Evolutionary conservation across 2,113 vertebrate species (phyloP), one percentile per base, ranked within the genome.

Genomic region (Neomonachus schauinslandi): DNA sequence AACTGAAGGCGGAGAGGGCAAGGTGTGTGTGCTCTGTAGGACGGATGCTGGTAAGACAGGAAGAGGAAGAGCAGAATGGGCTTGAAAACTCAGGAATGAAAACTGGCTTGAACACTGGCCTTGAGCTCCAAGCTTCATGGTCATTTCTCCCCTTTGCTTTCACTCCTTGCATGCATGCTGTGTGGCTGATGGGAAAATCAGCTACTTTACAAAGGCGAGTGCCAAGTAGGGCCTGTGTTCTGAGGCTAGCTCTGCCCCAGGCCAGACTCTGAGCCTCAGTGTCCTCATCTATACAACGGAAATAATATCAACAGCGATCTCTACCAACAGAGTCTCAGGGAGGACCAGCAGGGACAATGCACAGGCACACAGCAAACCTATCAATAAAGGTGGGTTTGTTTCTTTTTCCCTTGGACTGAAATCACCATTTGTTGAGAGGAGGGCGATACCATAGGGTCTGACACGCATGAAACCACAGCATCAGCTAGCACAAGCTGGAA

Each of bases 21-120:
- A 95, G 26, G 61, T 12, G 5, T 89, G 69, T n/a, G 31, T 33
- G 28, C n/a, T 28, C 65, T 91, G 61, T 24, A 82, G 72, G 83
- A 87, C 14, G 24, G 26, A 94, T 86, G 26, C 19, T 65, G 81
- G 90, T 59, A 46, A 46, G 19, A 57, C n/a, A 89, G 33, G 53
- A 93, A 93, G n/a, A 91, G 49, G 49, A 76, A 69, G 57, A 95
- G 33, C 33, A 82, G 28, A 83, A 42, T 26, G 16, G 15, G 69
- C 57, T 61, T 63, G 49, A 76, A 72, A 92, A 87, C 28, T 85
- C 91, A 86, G 90, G 71, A 53, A 79, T 39, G 36, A 76, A 96
- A 91, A n/a, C 19, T 53, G 81, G 69, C 61, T 96, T 14, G 4
- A 77, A 95, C 97, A 88, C 67, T 81, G 88, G 92, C 80, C 80